Evolutionary conservation across 2,888 invertebrate genomes (phyloP), one percentile per base, ranked within the genome.

Genomic region (Ennomos erosarius): DNA sequence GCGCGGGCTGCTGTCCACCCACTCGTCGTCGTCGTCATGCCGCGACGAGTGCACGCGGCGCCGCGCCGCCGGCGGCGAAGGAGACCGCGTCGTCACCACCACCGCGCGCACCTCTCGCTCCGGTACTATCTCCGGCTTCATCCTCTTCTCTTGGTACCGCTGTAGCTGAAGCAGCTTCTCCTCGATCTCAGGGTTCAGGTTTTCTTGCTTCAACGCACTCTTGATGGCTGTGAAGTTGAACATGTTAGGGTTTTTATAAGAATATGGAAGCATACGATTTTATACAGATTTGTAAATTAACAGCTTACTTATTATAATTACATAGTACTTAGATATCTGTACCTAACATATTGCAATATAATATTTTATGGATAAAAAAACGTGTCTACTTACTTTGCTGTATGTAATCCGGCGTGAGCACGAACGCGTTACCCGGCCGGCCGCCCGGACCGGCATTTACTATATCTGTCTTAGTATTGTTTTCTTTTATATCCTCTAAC

Each of bases 141-240:
- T 95, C 69, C 95, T 94, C 70, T 95, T 95, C 81, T 97, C 97
- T 77, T 97, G 97, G 76, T 96, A 97, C 49, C 96, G 94, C 85
- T 98, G 98, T 73, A 98, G 93, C 73, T 97, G 97, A 42, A 98
- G 91, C 48, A 98, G 88, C 81, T 98, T 98, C 77, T 98, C 98
- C 82, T 98, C 98, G 67, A 98, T 97, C 87, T 98, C 98, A 0
- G 98, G 98, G 82, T 97, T 97, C 26, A 98, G 93, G 83, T 97
- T 98, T 76, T 98, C 97, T 86, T 97, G 97, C 85, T 97, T 97
- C 62, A 98, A 88, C n/a, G 98, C 98, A 84, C 97, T 97, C 85
- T 97, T 96, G 73, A 98, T 98, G 10, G 98, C 98, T 98, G 93
- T 55, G 92, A 88, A 49, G 50, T 42, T 43, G 26, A 6, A 26